Base-by-base conservation (phyloP, 2,113 vertebrate genomes). In the Menidia beryllina region DNA sequence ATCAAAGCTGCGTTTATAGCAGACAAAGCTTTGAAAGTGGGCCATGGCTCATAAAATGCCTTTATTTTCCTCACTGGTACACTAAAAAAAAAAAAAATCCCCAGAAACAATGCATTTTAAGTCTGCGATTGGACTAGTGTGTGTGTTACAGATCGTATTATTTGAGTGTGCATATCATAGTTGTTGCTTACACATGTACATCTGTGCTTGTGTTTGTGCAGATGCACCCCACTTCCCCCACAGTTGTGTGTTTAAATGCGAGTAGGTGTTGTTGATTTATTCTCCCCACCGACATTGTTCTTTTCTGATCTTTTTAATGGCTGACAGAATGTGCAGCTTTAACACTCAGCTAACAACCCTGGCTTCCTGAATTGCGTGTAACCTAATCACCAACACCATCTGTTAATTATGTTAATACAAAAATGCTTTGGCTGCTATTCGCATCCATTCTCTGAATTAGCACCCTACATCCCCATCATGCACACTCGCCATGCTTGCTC, bases 361-460 rank as follows among this genome's bases (percentile, higher is more conserved):
- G 74, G 83, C 82, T 89, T 91, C 88, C 88, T 88, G 84, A 92
- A 88, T 88, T 68, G 74, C 88, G 85, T 91, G 84, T 92, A 91
- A 92, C 83, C 87, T 89, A 91, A 93, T 92, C 90, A 92, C 89
- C 90, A 66, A 87, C 86, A 88, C 92, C 92, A 92, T 93, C 93
- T 93, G 93, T 91, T 92, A 92, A 93, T 91, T 91, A 91, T 89
- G 89, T 89, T 93, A 91, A 92, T 91, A 87, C 78, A 91, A 88
- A 90, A 90, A 88, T 85, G 81, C 85, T 69, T 90, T 86, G 87
- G 89, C 85, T 86, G 85, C 86, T 73, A 85, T 88, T 90, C 87
- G 76, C 83, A 83, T 83, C 72, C 80, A 86, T 89, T 90, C 89
- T 83, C 80, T 82, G 80, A 89, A 82, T 84, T 85, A 84, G 75